Base-by-base conservation (phyloP, 2,888 invertebrate species). In the Crocallis elinguaria region DNA sequence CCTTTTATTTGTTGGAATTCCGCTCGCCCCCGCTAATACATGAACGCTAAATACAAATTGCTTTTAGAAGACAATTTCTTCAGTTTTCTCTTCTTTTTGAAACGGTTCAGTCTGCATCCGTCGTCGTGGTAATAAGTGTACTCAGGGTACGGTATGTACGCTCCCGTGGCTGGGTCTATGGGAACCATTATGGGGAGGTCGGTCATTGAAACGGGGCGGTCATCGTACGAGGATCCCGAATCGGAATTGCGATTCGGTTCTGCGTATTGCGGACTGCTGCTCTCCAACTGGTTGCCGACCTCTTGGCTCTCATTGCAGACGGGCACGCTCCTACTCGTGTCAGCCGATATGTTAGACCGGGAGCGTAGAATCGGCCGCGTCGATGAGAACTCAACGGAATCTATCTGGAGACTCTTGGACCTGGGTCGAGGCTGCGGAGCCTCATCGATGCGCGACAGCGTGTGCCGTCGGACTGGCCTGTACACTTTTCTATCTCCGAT, bases 41-140 rank as follows among this genome's bases (percentile, higher is more conserved):
- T 91, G 78, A 92, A 92, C 67, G 92, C 92, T 73, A 92, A 71
- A 75, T 91, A 92, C 69, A 92, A 71, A 69, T 92, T 92, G 73
- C 75, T 91, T 55, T 81, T 81, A 62, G 84, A 84, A 33, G 82
- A 70, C 54, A 78, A 70, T 61, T 79, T 85, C 56, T 71, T 82
- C 56, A 66, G 62, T 64, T 77, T 83, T 49, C 76, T 79, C 60
- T 82, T 75, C 67, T 79, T 81, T 74, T 74, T 73, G 61, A 71
- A 75, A 30, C 79, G 78, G 60, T 69, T 75, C 44, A 83, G 62
- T 39, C 80, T 71, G 63, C 82, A 76, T 41, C 73, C 76, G 42
- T 84, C 83, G 64, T 88, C 84, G 41, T 74, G 80, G 66, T 88
- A 88, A 60, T 84, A 87, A 59, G 82, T 62, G 67, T 86, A 86